phyloP scores from a whole-genome alignment of 1,140 invertebrate genomes.

The Drosophila ercepeae region DNA sequence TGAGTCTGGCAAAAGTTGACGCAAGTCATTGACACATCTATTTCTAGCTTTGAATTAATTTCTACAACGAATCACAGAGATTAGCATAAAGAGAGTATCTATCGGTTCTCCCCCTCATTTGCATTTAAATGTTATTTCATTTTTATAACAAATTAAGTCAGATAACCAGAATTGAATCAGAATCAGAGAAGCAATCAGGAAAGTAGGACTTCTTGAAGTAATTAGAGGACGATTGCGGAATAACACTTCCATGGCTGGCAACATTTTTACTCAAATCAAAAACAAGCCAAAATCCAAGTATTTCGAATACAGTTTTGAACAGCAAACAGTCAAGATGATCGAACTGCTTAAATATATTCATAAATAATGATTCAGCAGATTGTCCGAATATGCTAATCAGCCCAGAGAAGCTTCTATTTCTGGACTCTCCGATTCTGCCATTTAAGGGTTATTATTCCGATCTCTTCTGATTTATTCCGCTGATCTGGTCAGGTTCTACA shows the following conservation, averaged over 20 bases:
- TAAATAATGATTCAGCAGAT: conserved; percentile 36
- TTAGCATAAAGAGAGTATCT: conserved; percentile 24
- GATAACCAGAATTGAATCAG: no score
- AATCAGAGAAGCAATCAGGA: neutral
- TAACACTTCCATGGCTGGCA: neutral
- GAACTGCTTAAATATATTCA: conserved; percentile 21
- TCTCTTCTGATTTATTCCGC: conserved; percentile 6
- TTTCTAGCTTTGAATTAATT: conserved; percentile 18
- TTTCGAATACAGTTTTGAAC: conserved; percentile 4
- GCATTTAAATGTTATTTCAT: conserved; percentile 1
- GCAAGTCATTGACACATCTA: conserved; percentile 38
- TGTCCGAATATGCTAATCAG: conserved; percentile 29
- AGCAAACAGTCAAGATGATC: conserved; percentile 7
- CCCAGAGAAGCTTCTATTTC: conserved; percentile 17
- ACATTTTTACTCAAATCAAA: conserved; percentile 13
- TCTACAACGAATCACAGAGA: neutral
- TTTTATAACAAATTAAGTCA: neutral
- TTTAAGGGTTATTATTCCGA: conserved; percentile 7
- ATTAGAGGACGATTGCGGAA: neutral
- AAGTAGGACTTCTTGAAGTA: neutral
- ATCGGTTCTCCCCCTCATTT: conserved; percentile 1
- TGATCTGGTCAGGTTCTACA: conserved; percentile 10
- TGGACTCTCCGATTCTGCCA: conserved; percentile 1
- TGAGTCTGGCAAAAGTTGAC: conserved; percentile 6
- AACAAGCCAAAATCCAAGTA: conserved; percentile 9